Evolutionary conservation across 2,797 vertebrate genomes (phyloP).

Genomic region (Taeniopygia guttata): DNA sequence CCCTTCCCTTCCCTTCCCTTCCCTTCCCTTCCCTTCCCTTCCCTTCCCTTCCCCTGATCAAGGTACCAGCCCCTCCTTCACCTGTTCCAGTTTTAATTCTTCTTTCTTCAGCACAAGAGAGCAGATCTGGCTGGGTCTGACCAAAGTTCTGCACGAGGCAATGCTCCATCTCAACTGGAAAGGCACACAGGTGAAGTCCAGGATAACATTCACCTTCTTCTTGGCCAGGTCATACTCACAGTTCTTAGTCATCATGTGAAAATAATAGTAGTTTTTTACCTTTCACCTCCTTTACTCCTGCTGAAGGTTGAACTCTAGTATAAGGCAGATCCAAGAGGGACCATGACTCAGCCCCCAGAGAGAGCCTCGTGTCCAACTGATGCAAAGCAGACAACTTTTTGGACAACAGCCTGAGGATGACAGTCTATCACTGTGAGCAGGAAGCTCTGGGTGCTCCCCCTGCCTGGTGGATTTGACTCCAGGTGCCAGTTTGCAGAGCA

Average conservation of each 20-base stretch:
- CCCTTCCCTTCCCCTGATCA: too few relatives aligned
- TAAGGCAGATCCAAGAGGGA: neutral
- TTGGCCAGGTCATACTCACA: neutral
- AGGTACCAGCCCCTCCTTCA: neutral
- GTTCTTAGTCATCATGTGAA: neutral
- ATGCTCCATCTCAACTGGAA: neutral
- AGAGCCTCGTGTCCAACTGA: neutral
- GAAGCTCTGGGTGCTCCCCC: neutral
- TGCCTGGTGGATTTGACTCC: neutral
- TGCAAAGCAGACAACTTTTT: neutral
- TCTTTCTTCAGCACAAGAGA: neutral
- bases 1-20: too few relatives aligned
- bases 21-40: too few relatives aligned
- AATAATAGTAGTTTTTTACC: rapidly evolving
- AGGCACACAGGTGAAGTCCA: neutral
- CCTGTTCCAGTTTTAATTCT: neutral
- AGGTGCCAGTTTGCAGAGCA: neutral
- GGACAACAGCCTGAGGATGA: neutral
- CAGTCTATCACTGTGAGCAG: rapidly evolving
- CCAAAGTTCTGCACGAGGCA: neutral
- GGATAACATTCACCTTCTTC: neutral
- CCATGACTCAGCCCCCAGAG: neutral
- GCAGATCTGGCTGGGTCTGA: neutral
- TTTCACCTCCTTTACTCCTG: neutral
- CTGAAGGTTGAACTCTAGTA: neutral